A percentile compares a stretch with the other conserved stretches of the same genome.
Evolutionary conservation across 2,113 vertebrate genomes (phyloP).

Genomic region (Solea senegalensis): DNA sequence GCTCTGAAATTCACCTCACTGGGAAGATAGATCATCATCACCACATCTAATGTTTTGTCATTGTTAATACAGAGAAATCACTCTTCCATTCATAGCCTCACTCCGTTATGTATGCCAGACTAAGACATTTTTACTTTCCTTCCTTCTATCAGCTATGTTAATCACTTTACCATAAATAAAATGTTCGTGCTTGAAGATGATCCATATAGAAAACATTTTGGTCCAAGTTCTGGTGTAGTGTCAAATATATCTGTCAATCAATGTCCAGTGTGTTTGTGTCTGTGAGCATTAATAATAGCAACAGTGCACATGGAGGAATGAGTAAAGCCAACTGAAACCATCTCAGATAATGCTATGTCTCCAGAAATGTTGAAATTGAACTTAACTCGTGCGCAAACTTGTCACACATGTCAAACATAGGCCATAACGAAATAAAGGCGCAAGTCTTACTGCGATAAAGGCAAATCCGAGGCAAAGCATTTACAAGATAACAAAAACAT

Average conservation of each 20-base stretch:
- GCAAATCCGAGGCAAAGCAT: not conserved
- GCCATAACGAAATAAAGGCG: not conserved
- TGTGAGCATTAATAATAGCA: not conserved
- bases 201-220: not conserved
- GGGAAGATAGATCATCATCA: not conserved
- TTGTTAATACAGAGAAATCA: not conserved
- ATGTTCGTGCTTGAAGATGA: not conserved
- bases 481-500: not conserved
- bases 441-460: not conserved
- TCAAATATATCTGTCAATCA: not conserved
- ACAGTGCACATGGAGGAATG: not conserved
- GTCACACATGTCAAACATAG: not conserved
- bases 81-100: not conserved
- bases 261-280: not conserved
- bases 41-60: not conserved
- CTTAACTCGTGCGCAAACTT: not conserved
- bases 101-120: too few relatives aligned
- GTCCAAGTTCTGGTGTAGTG: not conserved
- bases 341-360: not conserved
- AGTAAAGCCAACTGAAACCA: not conserved
- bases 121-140: not conserved
- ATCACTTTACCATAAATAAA: not conserved
- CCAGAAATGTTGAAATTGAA: not conserved
- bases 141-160: not conserved
- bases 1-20: not conserved